Base-by-base conservation (phyloP, 2,797 vertebrate species). In the Gallinago solitaria region DNA sequence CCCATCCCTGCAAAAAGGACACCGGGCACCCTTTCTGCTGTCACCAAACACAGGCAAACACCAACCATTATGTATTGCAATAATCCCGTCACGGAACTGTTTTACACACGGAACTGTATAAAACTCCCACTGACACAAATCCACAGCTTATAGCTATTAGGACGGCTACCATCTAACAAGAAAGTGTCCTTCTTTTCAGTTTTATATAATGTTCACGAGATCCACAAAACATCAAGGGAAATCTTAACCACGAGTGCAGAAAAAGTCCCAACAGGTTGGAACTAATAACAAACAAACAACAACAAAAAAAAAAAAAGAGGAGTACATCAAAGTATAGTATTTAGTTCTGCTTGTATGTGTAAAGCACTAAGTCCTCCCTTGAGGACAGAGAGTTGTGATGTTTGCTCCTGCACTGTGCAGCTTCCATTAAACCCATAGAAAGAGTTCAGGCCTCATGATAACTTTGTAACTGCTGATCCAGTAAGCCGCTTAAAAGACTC, bases 381-480 rank as follows among this genome's bases (percentile, higher is more conserved):
- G 92, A 95, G 97, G 91, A 96, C 32, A 94, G 9, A 68, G 91
- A 95, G 92, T 94, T 91, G 93, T 93, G 95, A 95, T 97, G 95
- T 91, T 96, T 97, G 94, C 93, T 94, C 83, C 93, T 88, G 92
- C 87, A 93, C 93, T 86, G 68, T 60, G 57, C 86, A 87, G 90
- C 94, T 92, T 89, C 88, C 23, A n/a, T 94, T 97, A 97, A 97
- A 97, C 67, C 88, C 73, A 93, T 0, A 92, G 92, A 96, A 96
- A 79, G 88, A 95, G 97, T 97, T 97, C 94, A 97, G 83, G 89
- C 93, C 93, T 95, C 93, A 89, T 80, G 94, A 95, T 97, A 97
- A 97, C 92, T 97, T 97, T 93, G 92, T 87, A 89, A 96, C 79
- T 95, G 96, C 97, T 97, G 96, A 97, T 97, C 96, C 96, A 95